phyloP scores from a whole-genome alignment of 23 tunicate species.

The Diplosoma virens region DNA sequence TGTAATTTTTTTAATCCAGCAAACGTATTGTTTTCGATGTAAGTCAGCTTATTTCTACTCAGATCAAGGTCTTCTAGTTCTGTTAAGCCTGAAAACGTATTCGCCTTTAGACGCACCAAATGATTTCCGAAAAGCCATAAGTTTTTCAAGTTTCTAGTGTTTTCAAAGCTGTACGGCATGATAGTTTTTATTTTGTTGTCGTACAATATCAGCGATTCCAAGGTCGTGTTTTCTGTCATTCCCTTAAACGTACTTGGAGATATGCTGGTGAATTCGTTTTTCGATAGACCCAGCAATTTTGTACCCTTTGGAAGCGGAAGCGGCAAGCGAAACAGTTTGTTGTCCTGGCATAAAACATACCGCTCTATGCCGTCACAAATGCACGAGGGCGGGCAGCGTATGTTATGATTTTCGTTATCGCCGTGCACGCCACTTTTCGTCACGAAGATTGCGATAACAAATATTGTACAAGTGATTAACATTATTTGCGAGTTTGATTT shows the following conservation, averaged over 20 bases:
- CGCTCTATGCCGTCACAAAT: conserved; percentile 11
- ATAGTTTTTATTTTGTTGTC: conserved; percentile 32
- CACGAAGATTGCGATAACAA: too few relatives aligned
- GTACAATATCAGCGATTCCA: conserved; percentile 27
- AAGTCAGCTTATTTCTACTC: conserved; percentile 10
- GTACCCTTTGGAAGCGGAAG: conserved; percentile 28
- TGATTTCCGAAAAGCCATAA: conserved; percentile 47
- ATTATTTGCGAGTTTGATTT: too few relatives aligned
- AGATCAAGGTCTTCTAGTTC: conserved; percentile 14
- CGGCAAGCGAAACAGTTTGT: conserved; percentile 21
- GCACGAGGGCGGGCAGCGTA: conserved; percentile 20
- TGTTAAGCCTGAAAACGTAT: conserved; percentile 28
- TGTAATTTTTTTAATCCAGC: conserved; percentile 2
- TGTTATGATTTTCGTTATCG: not conserved
- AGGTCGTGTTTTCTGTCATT: not conserved
- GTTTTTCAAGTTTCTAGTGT: conserved; percentile 9
- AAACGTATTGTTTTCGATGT: conserved; percentile 28
- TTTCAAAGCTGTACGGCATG: conserved; percentile 8
- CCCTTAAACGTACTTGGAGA: not conserved
- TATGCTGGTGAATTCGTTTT: conserved; percentile 38
- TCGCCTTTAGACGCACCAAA: not conserved
- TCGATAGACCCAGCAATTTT: conserved; percentile 28
- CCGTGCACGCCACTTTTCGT: too few relatives aligned
- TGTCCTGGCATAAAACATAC: conserved; percentile 36
- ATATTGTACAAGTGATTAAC: too few relatives aligned